Evolutionary conservation across 2,888 invertebrate species (phyloP), one percentile per base, ranked within the genome.

Genomic region (Oxycera nigricornis): DNA sequence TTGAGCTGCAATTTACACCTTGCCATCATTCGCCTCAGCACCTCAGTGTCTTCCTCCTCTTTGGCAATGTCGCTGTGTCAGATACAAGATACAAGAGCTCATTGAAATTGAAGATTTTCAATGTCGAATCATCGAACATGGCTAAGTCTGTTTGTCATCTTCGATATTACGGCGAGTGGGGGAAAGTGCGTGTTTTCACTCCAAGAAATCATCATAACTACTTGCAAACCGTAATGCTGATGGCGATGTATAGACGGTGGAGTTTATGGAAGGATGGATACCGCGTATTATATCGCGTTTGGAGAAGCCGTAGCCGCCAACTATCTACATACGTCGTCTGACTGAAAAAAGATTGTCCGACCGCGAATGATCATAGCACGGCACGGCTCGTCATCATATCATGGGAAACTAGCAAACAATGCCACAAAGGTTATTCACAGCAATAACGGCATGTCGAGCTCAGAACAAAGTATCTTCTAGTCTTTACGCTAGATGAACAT

Each of bases 371-470:
- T 46, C 46, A 46, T 46, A 17, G 2, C 17, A 17, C 39, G 7
- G 39, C 39, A 24, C 24, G 35, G 20, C 24, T 39, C 65, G 39
- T 65, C 62, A 62, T 31, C 39, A 65, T 39, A 28, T 65, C 65
- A 65, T 65, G 65, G 65, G 65, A 65, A 65, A 39, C 41, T 65
- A 11, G 65, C 39, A 41, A 22, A 65, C 39, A 39, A 65, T 41
- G 41, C 20, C 20, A 65, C 41, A 65, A 41, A 65, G 65, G 65
- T 65, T 65, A 65, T 41, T 65, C 41, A 65, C 65, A 39, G 65
- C 39, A 65, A 41, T 65, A 65, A 65, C 65, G 65, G 65, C 17
- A 65, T 41, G 41, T 20, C 65, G 41, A 65, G 65, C 41, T 62
- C 17, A 20, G 62, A 22, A 6, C 24, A 39, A 26, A 39, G 30